These are phyloP conservation scores for Trichonephila clavata DNA, from an alignment of 1,140 invertebrate genomes.

Conservation along the genomic window DNA sequence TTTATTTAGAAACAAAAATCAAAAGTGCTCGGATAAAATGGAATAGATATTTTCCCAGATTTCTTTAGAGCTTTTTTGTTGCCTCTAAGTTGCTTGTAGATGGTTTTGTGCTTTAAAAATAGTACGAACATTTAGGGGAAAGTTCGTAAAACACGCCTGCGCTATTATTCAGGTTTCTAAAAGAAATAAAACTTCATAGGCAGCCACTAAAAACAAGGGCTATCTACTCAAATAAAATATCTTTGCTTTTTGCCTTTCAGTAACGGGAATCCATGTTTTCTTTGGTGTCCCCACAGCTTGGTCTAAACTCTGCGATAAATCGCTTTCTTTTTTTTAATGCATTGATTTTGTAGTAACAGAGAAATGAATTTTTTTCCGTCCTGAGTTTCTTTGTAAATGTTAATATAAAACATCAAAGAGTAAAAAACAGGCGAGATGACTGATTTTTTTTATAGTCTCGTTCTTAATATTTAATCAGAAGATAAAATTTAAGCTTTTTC, in stretches of 20 bases:
- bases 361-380: not conserved
- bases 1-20: slow-evolving; percentile 33
- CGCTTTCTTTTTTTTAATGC: slow-evolving; percentile 10
- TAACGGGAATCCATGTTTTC: not conserved
- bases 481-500: not conserved
- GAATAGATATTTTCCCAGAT: slow-evolving; percentile 52
- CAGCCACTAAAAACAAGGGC: slow-evolving; percentile 48
- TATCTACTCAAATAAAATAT: slow-evolving; percentile 49
- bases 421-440: not conserved
- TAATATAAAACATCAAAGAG: not conserved
- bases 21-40: slow-evolving; percentile 25
- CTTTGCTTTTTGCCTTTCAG: not conserved
- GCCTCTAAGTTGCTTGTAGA: slow-evolving; percentile 33
- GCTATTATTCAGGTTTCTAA: slow-evolving; percentile 50
- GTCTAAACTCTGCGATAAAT: slow-evolving; percentile 18
- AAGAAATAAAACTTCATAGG: slow-evolving; percentile 38
- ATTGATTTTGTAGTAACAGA: slow-evolving; percentile 22
- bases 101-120: slow-evolving; percentile 40
- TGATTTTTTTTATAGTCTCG: not conserved
- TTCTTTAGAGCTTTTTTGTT: slow-evolving; percentile 47
- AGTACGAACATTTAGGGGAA: slow-evolving; percentile 3
- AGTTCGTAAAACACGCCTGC: slow-evolving; percentile 29
- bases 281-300: not conserved
- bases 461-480: not conserved
- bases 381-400: not conserved